Evolutionary conservation across 2,113 vertebrate species (phyloP), one percentile per base, ranked within the genome.

Genomic region (Oceanites oceanicus): DNA sequence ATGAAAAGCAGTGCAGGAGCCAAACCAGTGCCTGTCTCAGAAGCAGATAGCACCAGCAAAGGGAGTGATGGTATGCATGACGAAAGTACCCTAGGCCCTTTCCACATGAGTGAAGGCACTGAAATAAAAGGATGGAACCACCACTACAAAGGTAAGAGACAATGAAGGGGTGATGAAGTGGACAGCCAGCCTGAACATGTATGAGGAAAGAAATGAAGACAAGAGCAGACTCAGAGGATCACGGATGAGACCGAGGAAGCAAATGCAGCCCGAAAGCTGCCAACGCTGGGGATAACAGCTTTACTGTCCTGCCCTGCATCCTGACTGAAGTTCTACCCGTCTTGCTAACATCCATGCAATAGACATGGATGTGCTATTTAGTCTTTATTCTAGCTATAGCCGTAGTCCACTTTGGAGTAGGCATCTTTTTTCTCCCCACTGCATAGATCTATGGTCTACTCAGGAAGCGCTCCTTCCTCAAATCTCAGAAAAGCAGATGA

Each of bases 31-130:
- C 11, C 34, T 44, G 19, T 38, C 62, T 65, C 27, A 40, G 9
- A 47, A n/a, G 13, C 73, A 9, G 10, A 32, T 10, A 36, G 16
- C 9, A 34, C 38, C 66, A 65, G 40, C 40, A 70, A 47, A 88
- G 9, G 23, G 3, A 53, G 5, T 3, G 29, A 19, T 56, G 25
- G 3, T 22, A 62, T 40, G 13, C 21, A 18, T 0, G 2, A 83
- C 14, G 10, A 12, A 53, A 66, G 40, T 29, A 66, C 11, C 7
- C 29, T 9, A 55, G 47, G 29, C 10, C 11, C 23, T 17, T 26
- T 72, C 13, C 49, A 88, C 52, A 29, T 34, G 14, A 82, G 53
- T 40, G 23, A 75, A 50, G 58, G 26, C 15, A 56, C 8, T 80
- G 26, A 81, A 82, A 59, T n/a, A 22, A 85, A 67, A 58, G 22